phyloP scores from a whole-genome alignment of 2,888 invertebrate species.

The Callinectes sapidus region DNA sequence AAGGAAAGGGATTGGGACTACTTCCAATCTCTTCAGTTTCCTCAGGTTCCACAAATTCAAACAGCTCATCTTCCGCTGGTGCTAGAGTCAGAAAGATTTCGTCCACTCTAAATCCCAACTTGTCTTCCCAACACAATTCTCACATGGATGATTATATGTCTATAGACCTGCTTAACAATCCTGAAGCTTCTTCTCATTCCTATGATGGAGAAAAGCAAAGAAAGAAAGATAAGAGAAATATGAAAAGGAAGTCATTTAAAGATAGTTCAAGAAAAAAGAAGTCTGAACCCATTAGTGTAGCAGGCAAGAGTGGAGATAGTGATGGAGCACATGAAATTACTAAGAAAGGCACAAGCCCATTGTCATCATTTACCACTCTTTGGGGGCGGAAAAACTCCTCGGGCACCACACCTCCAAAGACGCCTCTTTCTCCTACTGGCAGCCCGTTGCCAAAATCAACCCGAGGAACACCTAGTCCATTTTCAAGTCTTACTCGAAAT shows the following conservation, averaged over 20 bases:
- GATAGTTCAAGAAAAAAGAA: constrained; percentile 69
- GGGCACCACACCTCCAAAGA: constrained; percentile 77
- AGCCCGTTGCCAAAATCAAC: constrained; percentile 71
- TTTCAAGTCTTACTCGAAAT: constrained; percentile 68
- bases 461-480: constrained; percentile 72
- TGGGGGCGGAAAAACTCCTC: constrained; percentile 76
- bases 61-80: constrained; percentile 64
- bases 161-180: constrained; percentile 60
- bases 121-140: constrained; percentile 69
- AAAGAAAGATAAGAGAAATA: constrained; percentile 68
- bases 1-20: constrained; percentile 52
- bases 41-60: constrained; percentile 57
- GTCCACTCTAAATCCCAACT: constrained; percentile 53
- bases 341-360: constrained; percentile 63
- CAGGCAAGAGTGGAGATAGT: constrained; percentile 46
- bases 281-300: constrained; percentile 66
- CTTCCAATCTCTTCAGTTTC: constrained; percentile 55
- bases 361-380: constrained; percentile 68
- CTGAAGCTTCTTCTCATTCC: constrained; percentile 53
- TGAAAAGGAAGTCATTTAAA: constrained; percentile 64
- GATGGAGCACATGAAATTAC: constrained; percentile 44
- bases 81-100: constrained; percentile 65
- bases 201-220: constrained; percentile 60
- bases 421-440: constrained; percentile 75
- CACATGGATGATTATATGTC: constrained; percentile 67